Evolutionary conservation across 2,888 invertebrate species (phyloP).

Genomic region (Eilema depressum): DNA sequence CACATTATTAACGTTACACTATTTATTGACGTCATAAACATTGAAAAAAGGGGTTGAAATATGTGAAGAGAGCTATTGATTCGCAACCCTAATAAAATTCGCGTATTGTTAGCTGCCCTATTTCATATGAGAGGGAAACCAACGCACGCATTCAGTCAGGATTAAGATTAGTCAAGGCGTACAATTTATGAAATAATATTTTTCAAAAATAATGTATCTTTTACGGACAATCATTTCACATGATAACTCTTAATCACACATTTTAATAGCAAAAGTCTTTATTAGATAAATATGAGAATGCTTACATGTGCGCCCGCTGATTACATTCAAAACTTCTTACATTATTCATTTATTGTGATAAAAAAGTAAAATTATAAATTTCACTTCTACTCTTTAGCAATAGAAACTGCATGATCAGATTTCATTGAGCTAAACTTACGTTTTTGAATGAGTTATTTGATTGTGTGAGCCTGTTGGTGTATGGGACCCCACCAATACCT

Average conservation of each 20-base stretch:
- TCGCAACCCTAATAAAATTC: conserved; percentile 83
- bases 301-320: neutral
- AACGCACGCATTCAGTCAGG: conserved; percentile 61
- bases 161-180: conserved; percentile 67
- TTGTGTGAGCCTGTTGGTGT: neutral
- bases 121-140: conserved; percentile 72
- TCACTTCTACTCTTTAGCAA: conserved; percentile 28
- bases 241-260: neutral
- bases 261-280: neutral
- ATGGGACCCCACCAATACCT: neutral
- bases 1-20: conserved; percentile 55
- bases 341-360: neutral
- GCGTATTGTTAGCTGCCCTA: conserved; percentile 75
- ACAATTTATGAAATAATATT: conserved; percentile 54
- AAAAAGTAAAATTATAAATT: conserved; percentile 12
- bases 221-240: neutral
- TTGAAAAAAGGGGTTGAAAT: conserved; percentile 67
- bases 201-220: conserved; percentile 28
- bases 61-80: conserved; percentile 74
- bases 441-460: too few relatives aligned
- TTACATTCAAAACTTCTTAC: neutral
- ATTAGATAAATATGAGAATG: neutral
- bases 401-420: conserved; percentile 8
- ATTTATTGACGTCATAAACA: conserved; percentile 60
- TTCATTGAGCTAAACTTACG: too few relatives aligned